Evolutionary conservation across 2,888 invertebrate species (phyloP).

Genomic region (Oligia latruncula): DNA sequence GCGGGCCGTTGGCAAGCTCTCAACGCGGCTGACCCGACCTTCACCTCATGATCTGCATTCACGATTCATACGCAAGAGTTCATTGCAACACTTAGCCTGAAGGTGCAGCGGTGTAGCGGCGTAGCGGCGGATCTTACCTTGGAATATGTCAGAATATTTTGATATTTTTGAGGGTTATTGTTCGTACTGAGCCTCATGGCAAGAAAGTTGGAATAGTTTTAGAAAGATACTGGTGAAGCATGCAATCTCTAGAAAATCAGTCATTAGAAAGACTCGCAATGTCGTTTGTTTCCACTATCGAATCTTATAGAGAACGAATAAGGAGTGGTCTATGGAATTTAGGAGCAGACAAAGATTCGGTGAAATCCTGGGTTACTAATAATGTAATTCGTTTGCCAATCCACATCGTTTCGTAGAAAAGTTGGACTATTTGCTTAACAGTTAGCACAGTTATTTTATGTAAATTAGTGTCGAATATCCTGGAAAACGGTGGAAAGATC

Average conservation of each 20-base stretch:
- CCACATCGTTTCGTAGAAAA: not conserved
- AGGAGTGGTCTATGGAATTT: not conserved
- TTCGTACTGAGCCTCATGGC: not conserved
- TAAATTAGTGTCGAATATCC: slow-evolving; percentile 11
- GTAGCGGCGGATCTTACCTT: not conserved
- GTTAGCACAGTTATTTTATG: slow-evolving; percentile 13
- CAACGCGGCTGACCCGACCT: slow-evolving; percentile 62
- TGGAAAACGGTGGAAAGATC: not conserved
- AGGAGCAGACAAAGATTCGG: not conserved
- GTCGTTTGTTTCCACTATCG: not conserved
- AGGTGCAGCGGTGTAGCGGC: not conserved
- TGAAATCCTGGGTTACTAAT: not conserved
- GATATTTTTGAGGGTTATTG: not conserved
- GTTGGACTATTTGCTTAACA: not conserved
- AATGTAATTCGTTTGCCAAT: not conserved
- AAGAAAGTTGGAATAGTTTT: not conserved
- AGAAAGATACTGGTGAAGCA: not conserved
- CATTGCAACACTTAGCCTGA: slow-evolving; percentile 48
- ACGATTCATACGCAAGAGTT: slow-evolving; percentile 43
- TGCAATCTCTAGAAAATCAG: not conserved
- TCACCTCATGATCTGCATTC: slow-evolving; percentile 62
- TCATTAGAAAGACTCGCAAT: not conserved
- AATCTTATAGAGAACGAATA: not conserved
- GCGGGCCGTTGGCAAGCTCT: slow-evolving; percentile 51
- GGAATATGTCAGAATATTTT: not conserved